Evolutionary conservation across 2,888 invertebrate genomes (phyloP), one percentile per base, ranked within the genome.

Genomic region (Heliconius charithonia): DNA sequence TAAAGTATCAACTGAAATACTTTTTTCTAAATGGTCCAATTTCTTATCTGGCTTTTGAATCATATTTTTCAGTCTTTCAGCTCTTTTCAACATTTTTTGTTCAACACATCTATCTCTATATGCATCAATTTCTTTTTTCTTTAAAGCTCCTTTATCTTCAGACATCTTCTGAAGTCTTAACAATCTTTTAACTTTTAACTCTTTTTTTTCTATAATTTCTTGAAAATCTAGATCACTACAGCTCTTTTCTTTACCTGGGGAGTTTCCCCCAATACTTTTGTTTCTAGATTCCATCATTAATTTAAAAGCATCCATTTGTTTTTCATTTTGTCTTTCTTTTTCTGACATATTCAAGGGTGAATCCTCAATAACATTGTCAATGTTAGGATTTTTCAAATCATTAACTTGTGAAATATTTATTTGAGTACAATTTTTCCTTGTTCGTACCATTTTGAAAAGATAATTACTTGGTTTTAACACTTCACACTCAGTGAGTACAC

Each of bases 281-380:
- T 96, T 95, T 82, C 96, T 93, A 27, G 96, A 96, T 82, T 96
- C 96, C 97, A 97, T 97, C 92, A 97, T 93, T 51, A 97, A 86
- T 85, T 96, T 93, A 88, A 97, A 97, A 59, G 96, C 97, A 94
- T 97, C 90, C 76, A 88, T 92, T 82, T 92, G 88, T 81, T 89
- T 92, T 81, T 87, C 91, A 37, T 88, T 88, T 80, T 89, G 85
- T 75, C 77, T 84, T 41, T 82, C 82, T 65, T 92, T 78, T 70
- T 77, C 78, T 59, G 70, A 63, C 32, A 71, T 37, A 81, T 82
- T 80, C 10, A 80, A 29, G 2, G 56, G 22, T 37, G 32, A 32
- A 59, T 29, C 75, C 37, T 80, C 75, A 32, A 74, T 63, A 76
- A 45, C 77, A 56, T 77, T 73, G n/a, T 67, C 67, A 27, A 51